Percentiles rank a stretch among this genome's conserved stretches.
Evolutionary conservation across 2,888 invertebrate species (phyloP).

Genomic region (Dioctria rufipes): DNA sequence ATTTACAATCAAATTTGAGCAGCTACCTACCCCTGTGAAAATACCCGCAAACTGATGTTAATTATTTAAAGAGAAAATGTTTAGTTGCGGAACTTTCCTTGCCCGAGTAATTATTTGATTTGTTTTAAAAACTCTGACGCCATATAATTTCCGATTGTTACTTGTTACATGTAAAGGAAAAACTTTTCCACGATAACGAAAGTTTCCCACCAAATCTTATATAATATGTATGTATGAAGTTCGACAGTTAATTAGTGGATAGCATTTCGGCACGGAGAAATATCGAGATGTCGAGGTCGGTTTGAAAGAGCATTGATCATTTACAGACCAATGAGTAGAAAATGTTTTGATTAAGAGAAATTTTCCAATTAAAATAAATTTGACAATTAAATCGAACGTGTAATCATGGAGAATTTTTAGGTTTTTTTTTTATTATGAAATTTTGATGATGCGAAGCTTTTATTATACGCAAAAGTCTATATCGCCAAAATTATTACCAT

Average conservation of each 20-base stretch:
- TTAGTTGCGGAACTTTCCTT: neutral
- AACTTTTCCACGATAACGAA: neutral
- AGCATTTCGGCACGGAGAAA: neutral
- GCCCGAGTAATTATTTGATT: constrained; percentile 11
- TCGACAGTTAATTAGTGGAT: neutral
- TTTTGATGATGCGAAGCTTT: no score
- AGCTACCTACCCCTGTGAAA: constrained; percentile 3
- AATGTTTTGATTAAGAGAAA: neutral
- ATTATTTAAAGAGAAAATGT: constrained; percentile 15
- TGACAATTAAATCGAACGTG: neutral
- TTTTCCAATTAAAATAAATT: neutral
- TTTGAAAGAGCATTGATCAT: neutral
- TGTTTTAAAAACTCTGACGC: neutral
- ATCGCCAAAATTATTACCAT: no score
- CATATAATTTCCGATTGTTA: neutral
- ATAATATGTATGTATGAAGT: neutral
- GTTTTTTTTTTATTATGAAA: no score
- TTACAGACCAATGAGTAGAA: neutral
- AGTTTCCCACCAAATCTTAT: neutral
- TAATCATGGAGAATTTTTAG: neutral
- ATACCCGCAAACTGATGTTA: constrained; percentile 16
- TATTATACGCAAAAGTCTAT: no score
- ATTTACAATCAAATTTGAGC: constrained; percentile 23
- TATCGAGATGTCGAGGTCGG: neutral
- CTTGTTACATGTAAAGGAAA: neutral